Percentiles rank a stretch among this genome's conserved stretches.
Conservation (phyloP, 2,888 invertebrate species). For the Alloscopus bannaensis region DNA sequence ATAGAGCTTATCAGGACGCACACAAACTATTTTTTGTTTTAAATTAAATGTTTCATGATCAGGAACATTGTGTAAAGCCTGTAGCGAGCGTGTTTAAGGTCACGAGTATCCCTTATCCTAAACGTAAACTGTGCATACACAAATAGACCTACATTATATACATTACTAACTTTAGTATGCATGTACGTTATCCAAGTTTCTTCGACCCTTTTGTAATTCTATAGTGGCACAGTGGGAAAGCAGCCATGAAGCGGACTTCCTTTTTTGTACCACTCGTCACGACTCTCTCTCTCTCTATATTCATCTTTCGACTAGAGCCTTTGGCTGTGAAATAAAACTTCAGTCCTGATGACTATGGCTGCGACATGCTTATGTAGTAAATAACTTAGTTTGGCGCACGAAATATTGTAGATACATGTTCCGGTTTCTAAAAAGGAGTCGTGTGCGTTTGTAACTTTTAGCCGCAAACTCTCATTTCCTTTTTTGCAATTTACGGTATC, state of each 20-base stretch:
- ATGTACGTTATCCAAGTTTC: background rate
- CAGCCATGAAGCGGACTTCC: slow-evolving; percentile 22
- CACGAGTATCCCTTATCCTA: too few relatives aligned
- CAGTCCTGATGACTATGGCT: too few relatives aligned
- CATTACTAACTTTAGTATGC: background rate
- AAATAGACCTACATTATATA: too few relatives aligned
- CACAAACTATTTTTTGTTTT: too few relatives aligned
- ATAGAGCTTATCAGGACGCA: too few relatives aligned
- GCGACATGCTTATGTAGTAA: too few relatives aligned
- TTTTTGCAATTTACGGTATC: slow-evolving; percentile 1
- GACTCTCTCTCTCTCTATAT: background rate
- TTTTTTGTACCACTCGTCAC: slow-evolving; percentile 3
- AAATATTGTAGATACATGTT: background rate
- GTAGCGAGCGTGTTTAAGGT: too few relatives aligned
- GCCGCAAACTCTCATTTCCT: background rate
- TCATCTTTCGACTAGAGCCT: background rate
- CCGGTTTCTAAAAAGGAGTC: background rate
- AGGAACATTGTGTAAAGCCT: too few relatives aligned
- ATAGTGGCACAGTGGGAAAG: slow-evolving; percentile 19
- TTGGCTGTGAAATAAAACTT: too few relatives aligned
- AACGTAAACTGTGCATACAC: too few relatives aligned
- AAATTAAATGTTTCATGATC: too few relatives aligned
- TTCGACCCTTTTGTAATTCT: slow-evolving; percentile 18
- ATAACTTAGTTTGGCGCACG: background rate
- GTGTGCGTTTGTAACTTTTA: background rate